phyloP scores from a whole-genome alignment of 2,888 invertebrate species.

The Macrophya alboannulata region DNA sequence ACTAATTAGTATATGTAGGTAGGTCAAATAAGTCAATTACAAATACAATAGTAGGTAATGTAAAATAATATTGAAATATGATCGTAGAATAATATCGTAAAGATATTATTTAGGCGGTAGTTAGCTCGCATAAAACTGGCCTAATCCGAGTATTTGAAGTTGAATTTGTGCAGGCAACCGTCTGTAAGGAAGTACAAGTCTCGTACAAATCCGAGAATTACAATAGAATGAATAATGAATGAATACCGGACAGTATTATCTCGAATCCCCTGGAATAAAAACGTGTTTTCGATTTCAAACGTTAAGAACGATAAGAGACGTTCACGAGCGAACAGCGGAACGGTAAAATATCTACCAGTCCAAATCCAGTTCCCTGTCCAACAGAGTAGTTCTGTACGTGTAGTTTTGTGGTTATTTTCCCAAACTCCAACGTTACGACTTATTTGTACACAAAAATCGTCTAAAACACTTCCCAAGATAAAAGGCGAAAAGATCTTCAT shows the following conservation, averaged over 20 bases:
- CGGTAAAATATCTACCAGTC: not conserved
- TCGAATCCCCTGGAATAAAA: slow-evolving; percentile 21
- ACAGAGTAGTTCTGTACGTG: not conserved
- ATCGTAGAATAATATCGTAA: not conserved
- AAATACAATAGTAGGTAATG: not conserved
- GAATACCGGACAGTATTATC: slow-evolving; percentile 3
- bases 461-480: not conserved
- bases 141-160: not conserved
- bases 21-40: too few species aligned
- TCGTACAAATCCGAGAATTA: slow-evolving; percentile 7
- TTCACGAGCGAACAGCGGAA: slow-evolving; percentile 10
- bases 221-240: slow-evolving; percentile 26
- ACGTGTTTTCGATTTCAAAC: slow-evolving; percentile 34
- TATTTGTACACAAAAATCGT: slow-evolving; percentile 17
- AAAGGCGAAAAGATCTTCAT: not conserved
- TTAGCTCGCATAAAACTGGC: not conserved
- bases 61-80: not conserved
- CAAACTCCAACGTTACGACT: not conserved
- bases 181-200: not conserved
- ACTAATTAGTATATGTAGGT: not conserved
- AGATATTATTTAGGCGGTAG: not conserved
- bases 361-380: slow-evolving; percentile 24
- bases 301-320: not conserved
- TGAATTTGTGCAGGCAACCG: not conserved
- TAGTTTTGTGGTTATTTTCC: slow-evolving; percentile 50